Evolutionary conservation across 2,797 vertebrate species (phyloP).

Genomic region (Etheostoma perlongum): DNA sequence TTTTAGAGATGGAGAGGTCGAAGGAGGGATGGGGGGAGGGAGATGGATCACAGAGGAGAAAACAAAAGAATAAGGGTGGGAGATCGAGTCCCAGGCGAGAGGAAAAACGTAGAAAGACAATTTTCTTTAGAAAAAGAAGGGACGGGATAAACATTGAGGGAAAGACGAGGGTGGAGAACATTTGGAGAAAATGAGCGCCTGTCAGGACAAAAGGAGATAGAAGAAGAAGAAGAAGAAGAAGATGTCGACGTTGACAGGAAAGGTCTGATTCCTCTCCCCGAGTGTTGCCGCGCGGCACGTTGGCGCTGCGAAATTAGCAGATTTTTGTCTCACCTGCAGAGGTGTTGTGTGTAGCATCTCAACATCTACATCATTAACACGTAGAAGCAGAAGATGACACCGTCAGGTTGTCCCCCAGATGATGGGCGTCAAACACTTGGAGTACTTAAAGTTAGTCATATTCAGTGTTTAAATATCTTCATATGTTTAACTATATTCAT

Average conservation of each 20-base stretch:
- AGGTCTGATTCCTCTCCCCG: not conserved
- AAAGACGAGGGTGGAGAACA: not conserved
- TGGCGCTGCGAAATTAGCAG: conserved; percentile 24
- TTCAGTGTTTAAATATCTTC: too few species aligned
- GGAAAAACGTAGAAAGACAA: conserved; percentile 14
- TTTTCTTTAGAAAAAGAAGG: not conserved
- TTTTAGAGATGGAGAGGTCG: conserved; percentile 57
- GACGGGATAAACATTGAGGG: not conserved
- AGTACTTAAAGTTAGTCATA: not conserved
- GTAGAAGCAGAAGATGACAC: conserved; percentile 34
- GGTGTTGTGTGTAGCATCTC: conserved; percentile 21
- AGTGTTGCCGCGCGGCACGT: not conserved
- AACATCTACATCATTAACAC: conserved; percentile 38
- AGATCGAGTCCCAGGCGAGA: conserved; percentile 3
- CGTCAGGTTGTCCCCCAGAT: conserved; percentile 13
- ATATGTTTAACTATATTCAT: too few species aligned
- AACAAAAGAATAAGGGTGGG: conserved; percentile 17
- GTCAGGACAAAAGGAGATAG: too few species aligned
- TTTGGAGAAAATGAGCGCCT: too few species aligned
- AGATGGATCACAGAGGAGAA: conserved; percentile 18
- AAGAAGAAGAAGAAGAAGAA: too few species aligned
- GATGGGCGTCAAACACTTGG: not conserved
- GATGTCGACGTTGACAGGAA: not conserved
- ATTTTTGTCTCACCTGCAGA: conserved; percentile 15
- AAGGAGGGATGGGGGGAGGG: not conserved